A percentile compares a stretch with the other conserved stretches of the same genome.
Conservation (phyloP, 1,140 invertebrate genomes). For the Anagrus nilaparvatae region DNA sequence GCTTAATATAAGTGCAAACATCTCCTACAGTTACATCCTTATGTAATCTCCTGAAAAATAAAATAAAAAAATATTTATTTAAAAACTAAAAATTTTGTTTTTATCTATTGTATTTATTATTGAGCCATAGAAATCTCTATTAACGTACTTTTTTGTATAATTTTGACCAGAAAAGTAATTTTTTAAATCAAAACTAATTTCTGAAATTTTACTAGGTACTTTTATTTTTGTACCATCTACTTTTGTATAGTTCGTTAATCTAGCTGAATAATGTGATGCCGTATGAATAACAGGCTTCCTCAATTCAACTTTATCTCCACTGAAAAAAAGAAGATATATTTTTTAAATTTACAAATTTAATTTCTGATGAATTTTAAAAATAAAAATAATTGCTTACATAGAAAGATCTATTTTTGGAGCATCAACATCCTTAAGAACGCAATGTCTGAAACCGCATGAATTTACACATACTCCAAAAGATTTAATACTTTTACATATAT, state of each 20-base stretch:
- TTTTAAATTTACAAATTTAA: not conserved
- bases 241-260: slow-evolving; percentile 21
- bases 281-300: slow-evolving; percentile 26
- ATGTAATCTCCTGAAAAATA: slow-evolving; percentile 19
- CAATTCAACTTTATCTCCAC: slow-evolving; percentile 29
- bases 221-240: not conserved
- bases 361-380: slow-evolving; percentile 3
- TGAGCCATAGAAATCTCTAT: too few relatives aligned
- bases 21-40: slow-evolving; percentile 21
- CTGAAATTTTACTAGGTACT: slow-evolving; percentile 16
- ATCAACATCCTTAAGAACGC: slow-evolving; percentile 27
- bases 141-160: too few relatives aligned
- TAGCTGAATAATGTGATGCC: slow-evolving; percentile 32
- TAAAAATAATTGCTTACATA: slow-evolving; percentile 21
- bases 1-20: slow-evolving; percentile 23
- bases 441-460: slow-evolving; percentile 30
- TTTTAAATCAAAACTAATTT: slow-evolving; percentile 21
- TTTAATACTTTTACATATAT: slow-evolving; percentile 34
- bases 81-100: not conserved
- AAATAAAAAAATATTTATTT: slow-evolving; percentile 5
- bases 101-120: too few relatives aligned
- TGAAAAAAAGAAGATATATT: slow-evolving; percentile 17
- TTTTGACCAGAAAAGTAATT: slow-evolving; percentile 19
- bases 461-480: slow-evolving; percentile 32
- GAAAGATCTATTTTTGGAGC: slow-evolving; percentile 23